These are phyloP conservation scores for Sarcophaga subvicina DNA, from an alignment of 2,888 invertebrate species.

Conservation along the genomic window DNA sequence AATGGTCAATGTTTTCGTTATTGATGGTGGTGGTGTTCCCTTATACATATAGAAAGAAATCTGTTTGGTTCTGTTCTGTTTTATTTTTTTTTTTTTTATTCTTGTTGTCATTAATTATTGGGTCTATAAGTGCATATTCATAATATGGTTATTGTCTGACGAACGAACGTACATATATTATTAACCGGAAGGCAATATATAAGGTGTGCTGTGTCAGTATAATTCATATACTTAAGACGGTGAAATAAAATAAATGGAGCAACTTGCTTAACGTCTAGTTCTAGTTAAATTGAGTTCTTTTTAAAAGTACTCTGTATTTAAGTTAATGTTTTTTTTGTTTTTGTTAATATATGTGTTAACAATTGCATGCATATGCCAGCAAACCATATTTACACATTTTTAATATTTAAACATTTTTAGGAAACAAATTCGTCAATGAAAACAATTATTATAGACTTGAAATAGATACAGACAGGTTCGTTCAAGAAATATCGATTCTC, in stretches of 20 bases:
- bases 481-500: no score
- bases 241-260: not conserved
- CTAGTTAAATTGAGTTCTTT: not conserved
- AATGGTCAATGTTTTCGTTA: not conserved
- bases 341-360: not conserved
- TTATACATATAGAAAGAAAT: no score
- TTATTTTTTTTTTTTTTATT: not conserved
- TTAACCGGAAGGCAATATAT: slow-evolving; percentile 61
- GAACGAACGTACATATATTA: slow-evolving; percentile 17
- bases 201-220: slow-evolving; percentile 51
- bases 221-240: slow-evolving; percentile 23
- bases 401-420: no score
- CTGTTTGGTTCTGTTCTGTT: not conserved
- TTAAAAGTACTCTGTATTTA: not conserved
- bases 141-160: slow-evolving; percentile 4
- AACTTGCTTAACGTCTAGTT: not conserved
- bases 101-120: slow-evolving; percentile 43
- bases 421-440: no score
- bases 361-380: not conserved
- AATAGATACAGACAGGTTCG: no score
- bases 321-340: not conserved
- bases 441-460: no score
- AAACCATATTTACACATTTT: not conserved
- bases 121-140: slow-evolving; percentile 46
- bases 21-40: no score